phyloP scores from a whole-genome alignment of 2,888 invertebrate genomes.

The Ctenicera cuprea region DNA sequence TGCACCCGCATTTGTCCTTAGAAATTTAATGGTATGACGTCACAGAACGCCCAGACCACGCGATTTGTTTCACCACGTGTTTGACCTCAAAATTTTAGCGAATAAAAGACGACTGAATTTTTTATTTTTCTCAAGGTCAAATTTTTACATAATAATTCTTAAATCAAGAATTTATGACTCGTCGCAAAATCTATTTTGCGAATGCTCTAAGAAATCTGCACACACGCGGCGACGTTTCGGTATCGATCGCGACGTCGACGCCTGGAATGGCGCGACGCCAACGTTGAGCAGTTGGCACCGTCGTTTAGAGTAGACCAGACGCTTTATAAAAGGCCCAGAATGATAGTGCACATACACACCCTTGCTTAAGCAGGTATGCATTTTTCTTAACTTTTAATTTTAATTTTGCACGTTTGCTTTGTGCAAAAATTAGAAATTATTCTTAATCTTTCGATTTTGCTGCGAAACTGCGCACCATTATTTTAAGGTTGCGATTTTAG shows the following conservation, averaged over 20 bases:
- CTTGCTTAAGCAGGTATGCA: conserved; percentile 32
- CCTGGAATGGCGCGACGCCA: conserved; percentile 52
- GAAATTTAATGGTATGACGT: conserved; percentile 1
- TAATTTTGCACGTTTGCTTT: no score
- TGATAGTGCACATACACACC: conserved; percentile 39
- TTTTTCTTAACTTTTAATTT: no score
- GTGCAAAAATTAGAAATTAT: no score
- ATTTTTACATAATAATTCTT: no score
- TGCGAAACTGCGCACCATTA: no score
- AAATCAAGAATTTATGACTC: not conserved
- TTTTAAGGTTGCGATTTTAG: no score
- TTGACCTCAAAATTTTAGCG: no score
- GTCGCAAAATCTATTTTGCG: not conserved
- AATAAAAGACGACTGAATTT: no score
- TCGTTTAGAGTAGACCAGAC: conserved; percentile 39
- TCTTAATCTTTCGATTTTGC: no score
- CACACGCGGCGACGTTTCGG: conserved; percentile 27
- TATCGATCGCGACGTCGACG: conserved; percentile 55
- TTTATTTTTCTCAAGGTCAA: no score
- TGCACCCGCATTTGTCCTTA: conserved; percentile 1
- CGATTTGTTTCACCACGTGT: not conserved
- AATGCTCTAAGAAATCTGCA: conserved; percentile 21
- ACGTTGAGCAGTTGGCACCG: conserved; percentile 41
- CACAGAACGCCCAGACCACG: not conserved
- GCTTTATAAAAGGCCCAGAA: conserved; percentile 31